phyloP scores from a whole-genome alignment of 2,888 invertebrate species.

The Drosophila parthenogenetica region DNA sequence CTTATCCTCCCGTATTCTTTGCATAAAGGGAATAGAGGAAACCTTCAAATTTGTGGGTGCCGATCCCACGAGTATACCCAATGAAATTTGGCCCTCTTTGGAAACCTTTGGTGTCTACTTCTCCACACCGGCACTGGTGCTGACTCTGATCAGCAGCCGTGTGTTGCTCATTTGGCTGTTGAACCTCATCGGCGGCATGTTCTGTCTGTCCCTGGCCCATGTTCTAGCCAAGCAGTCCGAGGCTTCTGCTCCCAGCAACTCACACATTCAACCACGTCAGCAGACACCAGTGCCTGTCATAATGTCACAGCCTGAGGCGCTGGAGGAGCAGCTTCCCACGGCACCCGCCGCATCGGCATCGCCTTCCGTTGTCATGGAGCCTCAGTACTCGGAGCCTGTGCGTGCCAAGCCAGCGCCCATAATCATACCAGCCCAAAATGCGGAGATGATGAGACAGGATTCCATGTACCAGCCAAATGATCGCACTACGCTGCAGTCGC shows the following conservation, averaged over 20 bases:
- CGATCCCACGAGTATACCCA: constrained; percentile 9
- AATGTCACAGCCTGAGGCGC: constrained; percentile 3
- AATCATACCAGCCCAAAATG: constrained; percentile 57
- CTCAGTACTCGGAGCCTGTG: constrained; percentile 59
- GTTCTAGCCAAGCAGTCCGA: constrained; percentile 67
- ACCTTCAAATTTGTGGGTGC: constrained; percentile 57
- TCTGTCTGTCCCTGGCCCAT: constrained; percentile 79
- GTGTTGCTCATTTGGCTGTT: constrained; percentile 85
- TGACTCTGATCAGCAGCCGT: constrained; percentile 86
- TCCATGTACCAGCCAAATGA: constrained; percentile 58
- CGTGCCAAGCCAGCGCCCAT: constrained; percentile 64
- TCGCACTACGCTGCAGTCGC: constrained; percentile 66
- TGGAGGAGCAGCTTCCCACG: constrained; percentile 24
- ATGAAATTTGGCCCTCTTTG: constrained; percentile 20
- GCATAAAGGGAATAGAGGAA: constrained; percentile 36
- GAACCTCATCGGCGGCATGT: constrained; percentile 85
- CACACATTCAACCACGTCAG: constrained; percentile 29
- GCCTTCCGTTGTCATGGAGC: constrained; percentile 27
- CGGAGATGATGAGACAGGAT: constrained; percentile 58
- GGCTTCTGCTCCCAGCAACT: not conserved
- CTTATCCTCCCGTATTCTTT: not conserved
- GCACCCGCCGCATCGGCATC: constrained; percentile 22
- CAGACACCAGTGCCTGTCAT: constrained; percentile 40
- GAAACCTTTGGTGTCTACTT: constrained; percentile 76
- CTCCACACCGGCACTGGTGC: constrained; percentile 84